Percentiles rank a stretch among this genome's conserved stretches.
Evolutionary conservation across 2,797 vertebrate species (phyloP).

Genomic region (Mycteria americana): DNA sequence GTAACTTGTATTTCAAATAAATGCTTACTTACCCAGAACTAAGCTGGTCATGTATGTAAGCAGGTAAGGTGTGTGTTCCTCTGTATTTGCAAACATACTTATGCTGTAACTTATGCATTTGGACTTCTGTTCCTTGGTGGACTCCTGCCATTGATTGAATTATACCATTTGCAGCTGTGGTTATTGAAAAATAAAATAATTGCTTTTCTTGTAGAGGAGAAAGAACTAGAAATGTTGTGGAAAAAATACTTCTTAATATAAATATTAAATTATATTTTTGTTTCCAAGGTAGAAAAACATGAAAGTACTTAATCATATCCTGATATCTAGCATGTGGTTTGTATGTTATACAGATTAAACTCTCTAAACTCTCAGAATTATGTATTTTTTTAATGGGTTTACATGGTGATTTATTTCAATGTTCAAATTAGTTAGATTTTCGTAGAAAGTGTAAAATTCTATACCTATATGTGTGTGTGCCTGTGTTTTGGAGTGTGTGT

Average conservation of each 20-base stretch:
- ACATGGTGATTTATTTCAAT: not conserved
- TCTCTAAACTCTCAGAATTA: not conserved
- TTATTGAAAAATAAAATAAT: not conserved
- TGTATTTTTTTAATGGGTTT: not conserved
- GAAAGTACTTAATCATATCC: not conserved
- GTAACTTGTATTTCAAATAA: not conserved
- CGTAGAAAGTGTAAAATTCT: not conserved
- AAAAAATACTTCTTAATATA: not conserved
- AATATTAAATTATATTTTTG: not conserved
- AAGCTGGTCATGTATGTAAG: not conserved
- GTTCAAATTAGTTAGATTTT: not conserved
- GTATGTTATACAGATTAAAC: not conserved
- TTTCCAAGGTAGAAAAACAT: not conserved
- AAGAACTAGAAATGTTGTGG: not conserved
- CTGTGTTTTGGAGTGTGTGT: not conserved
- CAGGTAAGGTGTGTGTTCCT: not conserved
- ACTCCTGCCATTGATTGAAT: not conserved
- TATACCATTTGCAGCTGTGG: not conserved
- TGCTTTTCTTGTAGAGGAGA: not conserved
- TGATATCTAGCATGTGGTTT: not conserved
- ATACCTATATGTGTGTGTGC: accelerated
- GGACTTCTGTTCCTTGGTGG: not conserved
- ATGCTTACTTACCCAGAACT: not conserved
- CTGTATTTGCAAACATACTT: not conserved
- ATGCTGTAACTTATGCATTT: not conserved